These are phyloP conservation scores for Dolichallabes microphthalmus DNA, from an alignment of 2,113 vertebrate genomes.

Conservation along the genomic window DNA sequence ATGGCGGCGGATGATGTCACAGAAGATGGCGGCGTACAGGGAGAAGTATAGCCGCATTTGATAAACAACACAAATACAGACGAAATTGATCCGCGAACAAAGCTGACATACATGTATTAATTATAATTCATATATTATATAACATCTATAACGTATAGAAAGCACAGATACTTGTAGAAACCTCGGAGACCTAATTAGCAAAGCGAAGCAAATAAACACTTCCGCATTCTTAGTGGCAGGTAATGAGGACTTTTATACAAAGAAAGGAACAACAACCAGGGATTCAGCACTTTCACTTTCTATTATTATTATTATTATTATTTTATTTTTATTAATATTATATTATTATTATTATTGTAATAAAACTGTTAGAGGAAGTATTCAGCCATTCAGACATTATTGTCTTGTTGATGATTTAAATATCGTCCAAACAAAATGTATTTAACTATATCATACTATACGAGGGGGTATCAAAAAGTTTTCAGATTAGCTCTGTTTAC, in stretches of 20 bases:
- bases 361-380: too few relatives aligned
- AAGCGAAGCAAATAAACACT: background rate
- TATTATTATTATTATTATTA: background rate
- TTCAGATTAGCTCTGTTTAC: too few relatives aligned
- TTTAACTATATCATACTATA: too few relatives aligned
- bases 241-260: conserved; percentile 9
- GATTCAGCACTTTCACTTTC: background rate
- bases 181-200: background rate
- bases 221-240: background rate
- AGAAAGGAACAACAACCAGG: background rate
- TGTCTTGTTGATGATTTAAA: too few relatives aligned
- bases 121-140: too few relatives aligned
- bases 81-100: background rate
- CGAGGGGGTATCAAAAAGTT: too few relatives aligned
- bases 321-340: too few relatives aligned
- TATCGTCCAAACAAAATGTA: too few relatives aligned
- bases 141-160: background rate
- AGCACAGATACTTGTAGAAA: background rate
- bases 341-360: too few relatives aligned
- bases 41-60: background rate
- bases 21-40: background rate
- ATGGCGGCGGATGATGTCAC: background rate
- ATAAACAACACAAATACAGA: background rate
- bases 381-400: too few relatives aligned
- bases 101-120: background rate